Evolutionary conservation across 1,140 invertebrate genomes (phyloP), one percentile per base, ranked within the genome.

Genomic region (Apis cerana): DNA sequence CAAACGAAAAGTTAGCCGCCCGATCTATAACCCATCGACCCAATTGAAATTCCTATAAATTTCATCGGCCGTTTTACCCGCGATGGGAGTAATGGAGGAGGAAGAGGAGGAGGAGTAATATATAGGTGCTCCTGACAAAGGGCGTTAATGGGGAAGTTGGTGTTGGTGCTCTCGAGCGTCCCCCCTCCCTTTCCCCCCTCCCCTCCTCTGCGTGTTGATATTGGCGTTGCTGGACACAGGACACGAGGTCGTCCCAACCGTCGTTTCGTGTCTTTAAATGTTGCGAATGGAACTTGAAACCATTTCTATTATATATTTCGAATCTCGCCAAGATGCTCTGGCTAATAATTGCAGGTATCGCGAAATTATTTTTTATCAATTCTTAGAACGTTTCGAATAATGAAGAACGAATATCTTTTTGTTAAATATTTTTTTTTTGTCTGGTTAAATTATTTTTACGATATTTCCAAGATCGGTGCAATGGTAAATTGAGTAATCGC

Each of bases 111-210:
- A 58, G 61, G 52, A 50, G 33, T 11, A 61, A 27, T 43, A 50
- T 27, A 27, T n/a, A 15, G 58, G 33, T 17, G 70, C 15, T 65
- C 33, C 62, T 65, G 79, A 80, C 61, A 80, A 80, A 80, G 70
- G 56, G 33, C 50, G 61, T 80, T 80, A 80, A 80, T 80, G 71
- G 79, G 27, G 50, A 75, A 80, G 59, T 75, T 80, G 76, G 67
- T 71, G 76, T 71, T 52, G 78, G 61, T 56, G 70, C 27, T 50
- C 65, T 78, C 76, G 17, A 70, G 65, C 76, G 27, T 78, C 74
- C 48, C 58, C 70, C 56, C 52, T 19, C 56, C 23, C 67, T 77
- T 67, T 77, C 75, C 54, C 27, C 52, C 64, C 64, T 21, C 19
- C 17, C 10, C 43, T 56, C 61, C 65, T 33, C 75, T 52, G 52